A percentile compares a stretch with the other conserved stretches of the same genome.
phyloP scores from a whole-genome alignment of 1,140 invertebrate species.

The Brachionus rotundiformis region DNA sequence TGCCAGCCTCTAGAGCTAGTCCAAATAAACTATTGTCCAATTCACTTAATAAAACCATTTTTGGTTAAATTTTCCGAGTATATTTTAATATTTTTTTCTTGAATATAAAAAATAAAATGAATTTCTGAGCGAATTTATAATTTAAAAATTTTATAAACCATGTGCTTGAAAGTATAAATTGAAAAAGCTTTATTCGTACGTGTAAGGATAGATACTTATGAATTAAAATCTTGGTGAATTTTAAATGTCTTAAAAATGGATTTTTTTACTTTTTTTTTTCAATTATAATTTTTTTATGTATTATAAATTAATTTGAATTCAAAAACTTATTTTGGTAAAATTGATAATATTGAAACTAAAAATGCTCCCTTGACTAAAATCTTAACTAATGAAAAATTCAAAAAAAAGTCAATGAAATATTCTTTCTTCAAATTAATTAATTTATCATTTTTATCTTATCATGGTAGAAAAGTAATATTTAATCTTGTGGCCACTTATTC shows the following conservation, averaged over 20 bases:
- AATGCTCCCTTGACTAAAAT: too few species aligned
- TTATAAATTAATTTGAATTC: too few species aligned
- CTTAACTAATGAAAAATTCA: too few species aligned
- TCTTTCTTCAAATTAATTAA: too few species aligned
- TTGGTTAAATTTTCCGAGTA: slow-evolving; percentile 5
- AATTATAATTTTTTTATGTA: too few species aligned
- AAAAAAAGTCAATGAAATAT: too few species aligned
- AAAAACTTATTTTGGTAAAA: too few species aligned
- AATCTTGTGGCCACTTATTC: too few species aligned
- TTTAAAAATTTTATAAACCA: neutral
- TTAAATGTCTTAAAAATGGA: neutral
- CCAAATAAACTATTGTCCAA: slow-evolving; percentile 34
- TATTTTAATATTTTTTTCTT: neutral
- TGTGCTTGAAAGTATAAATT: neutral
- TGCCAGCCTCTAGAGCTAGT: neutral
- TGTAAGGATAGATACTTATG: neutral
- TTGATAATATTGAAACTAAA: too few species aligned
- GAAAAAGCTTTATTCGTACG: neutral
- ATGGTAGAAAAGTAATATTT: too few species aligned
- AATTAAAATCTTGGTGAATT: neutral
- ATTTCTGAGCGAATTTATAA: neutral
- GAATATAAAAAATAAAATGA: neutral
- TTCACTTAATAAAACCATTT: slow-evolving; percentile 51
- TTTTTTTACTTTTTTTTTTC: too few species aligned
- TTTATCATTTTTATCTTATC: too few species aligned